Conservation (phyloP, 1,140 invertebrate species). For the Drosophila tropicalis region DNA sequence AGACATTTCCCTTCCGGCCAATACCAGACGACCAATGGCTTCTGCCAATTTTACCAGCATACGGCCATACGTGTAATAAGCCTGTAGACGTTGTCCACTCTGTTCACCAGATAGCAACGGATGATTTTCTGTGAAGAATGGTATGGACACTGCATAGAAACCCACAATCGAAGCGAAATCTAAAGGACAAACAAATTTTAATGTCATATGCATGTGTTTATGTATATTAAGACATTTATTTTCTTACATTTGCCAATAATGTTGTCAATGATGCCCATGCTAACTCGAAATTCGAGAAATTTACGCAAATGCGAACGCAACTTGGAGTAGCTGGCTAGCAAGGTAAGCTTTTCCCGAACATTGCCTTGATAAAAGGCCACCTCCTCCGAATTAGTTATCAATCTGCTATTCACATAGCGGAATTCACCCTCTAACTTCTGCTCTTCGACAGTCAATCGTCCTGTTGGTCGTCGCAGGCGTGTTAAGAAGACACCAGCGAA, state of each 20-base stretch:
- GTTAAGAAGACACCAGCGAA: slow-evolving; percentile 92
- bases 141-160: slow-evolving; percentile 96
- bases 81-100: slow-evolving; percentile 88
- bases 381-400: slow-evolving; percentile 99
- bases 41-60: slow-evolving; percentile 99
- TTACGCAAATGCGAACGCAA: slow-evolving; percentile 94
- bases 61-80: slow-evolving; percentile 97
- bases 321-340: slow-evolving; percentile 95
- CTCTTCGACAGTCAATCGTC: slow-evolving; percentile 93
- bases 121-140: slow-evolving; percentile 92
- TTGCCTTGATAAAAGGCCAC: slow-evolving; percentile 98
- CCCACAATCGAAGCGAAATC: slow-evolving; percentile 97
- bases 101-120: slow-evolving; percentile 86
- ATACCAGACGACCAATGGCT: slow-evolving; percentile 96
- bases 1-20: slow-evolving; percentile 97
- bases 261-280: slow-evolving; percentile 97
- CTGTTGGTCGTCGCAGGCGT: slow-evolving; percentile 92
- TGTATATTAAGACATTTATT: too few relatives aligned
- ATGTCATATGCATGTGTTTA: too few relatives aligned
- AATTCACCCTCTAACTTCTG: slow-evolving; percentile 99
- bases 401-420: slow-evolving; percentile 96
- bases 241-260: slow-evolving; percentile 97
- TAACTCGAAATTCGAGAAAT: slow-evolving; percentile 95
- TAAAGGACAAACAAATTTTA: slow-evolving; percentile 69
- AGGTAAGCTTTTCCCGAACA: slow-evolving; percentile 92